These are phyloP conservation scores for Nycticorax nycticorax DNA, from an alignment of 2,113 vertebrate species.

Conservation along the genomic window DNA sequence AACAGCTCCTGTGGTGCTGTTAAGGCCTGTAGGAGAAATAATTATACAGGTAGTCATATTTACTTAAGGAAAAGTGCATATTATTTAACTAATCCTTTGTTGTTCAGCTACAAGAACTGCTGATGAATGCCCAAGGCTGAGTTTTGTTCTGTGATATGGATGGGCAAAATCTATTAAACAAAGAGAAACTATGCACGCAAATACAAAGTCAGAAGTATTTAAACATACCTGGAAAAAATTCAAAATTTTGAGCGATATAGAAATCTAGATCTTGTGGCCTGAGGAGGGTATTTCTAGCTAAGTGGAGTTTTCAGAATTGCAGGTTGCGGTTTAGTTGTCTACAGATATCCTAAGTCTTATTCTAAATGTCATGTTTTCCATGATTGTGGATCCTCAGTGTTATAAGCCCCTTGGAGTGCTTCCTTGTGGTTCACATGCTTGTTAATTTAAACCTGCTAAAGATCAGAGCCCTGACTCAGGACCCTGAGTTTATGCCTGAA, in stretches of 20 bases:
- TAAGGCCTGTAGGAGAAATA: constrained; percentile 42
- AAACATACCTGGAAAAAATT: background rate
- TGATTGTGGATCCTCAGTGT: background rate
- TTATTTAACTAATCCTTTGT: constrained; percentile 33
- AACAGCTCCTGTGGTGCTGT: constrained; percentile 26
- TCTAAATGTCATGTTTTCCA: background rate
- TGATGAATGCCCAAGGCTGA: background rate
- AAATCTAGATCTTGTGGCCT: background rate
- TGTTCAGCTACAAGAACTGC: background rate
- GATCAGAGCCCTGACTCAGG: background rate
- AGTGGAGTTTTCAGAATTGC: background rate
- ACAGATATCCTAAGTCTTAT: background rate
- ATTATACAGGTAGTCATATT: constrained; percentile 27
- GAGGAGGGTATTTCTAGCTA: background rate
- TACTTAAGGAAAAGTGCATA: constrained; percentile 31
- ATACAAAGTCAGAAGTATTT: background rate
- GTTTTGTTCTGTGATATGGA: background rate
- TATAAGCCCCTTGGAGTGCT: background rate
- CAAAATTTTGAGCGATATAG: background rate
- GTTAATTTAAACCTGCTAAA: background rate
- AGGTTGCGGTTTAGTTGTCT: background rate
- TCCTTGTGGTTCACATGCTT: background rate
- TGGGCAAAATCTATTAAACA: background rate
- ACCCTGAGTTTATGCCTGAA: background rate
- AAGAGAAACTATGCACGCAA: background rate